Percentiles rank a stretch among this genome's conserved stretches.
Conservation (phyloP, 2,797 vertebrate genomes). For the Vultur gryphus region DNA sequence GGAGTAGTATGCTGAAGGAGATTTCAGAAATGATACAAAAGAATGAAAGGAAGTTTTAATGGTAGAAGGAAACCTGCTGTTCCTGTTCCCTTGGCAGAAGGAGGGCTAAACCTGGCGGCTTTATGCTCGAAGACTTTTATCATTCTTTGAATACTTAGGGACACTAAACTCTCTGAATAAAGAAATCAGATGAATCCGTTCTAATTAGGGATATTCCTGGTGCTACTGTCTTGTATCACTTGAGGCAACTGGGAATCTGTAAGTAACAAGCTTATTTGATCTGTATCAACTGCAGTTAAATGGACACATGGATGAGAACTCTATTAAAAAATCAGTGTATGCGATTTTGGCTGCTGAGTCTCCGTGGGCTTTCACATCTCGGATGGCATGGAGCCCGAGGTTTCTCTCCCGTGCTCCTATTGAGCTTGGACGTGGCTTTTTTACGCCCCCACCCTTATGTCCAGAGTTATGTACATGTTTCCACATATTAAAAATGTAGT, state of each 20-base stretch:
- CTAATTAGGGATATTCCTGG: slow-evolving; percentile 48
- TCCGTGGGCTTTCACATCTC: slow-evolving; percentile 62
- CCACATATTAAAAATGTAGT: slow-evolving; percentile 31
- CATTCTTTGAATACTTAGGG: not conserved
- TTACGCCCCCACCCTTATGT: slow-evolving; percentile 64
- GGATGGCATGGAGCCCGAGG: slow-evolving; percentile 54
- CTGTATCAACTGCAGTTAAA: slow-evolving; percentile 43
- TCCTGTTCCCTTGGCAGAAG: not conserved
- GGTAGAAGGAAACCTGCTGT: not conserved
- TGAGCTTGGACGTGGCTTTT: slow-evolving; percentile 66
- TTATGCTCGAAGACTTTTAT: not conserved
- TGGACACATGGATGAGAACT: slow-evolving; percentile 63
- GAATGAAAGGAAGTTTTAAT: not conserved
- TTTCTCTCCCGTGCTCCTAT: slow-evolving; percentile 58
- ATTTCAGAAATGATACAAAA: not conserved
- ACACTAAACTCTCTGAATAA: not conserved
- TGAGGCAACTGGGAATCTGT: slow-evolving; percentile 42
- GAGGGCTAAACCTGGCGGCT: not conserved
- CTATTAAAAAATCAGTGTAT: slow-evolving; percentile 53
- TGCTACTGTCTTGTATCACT: slow-evolving; percentile 39
- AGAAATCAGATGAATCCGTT: not conserved
- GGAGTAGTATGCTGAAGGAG: not conserved
- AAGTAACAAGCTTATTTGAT: slow-evolving; percentile 59
- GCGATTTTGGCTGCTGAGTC: slow-evolving; percentile 53
- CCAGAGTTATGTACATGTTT: slow-evolving; percentile 37